Evolutionary conservation across 1,140 invertebrate genomes (phyloP).

Genomic region (Branchinecta lindahli): DNA sequence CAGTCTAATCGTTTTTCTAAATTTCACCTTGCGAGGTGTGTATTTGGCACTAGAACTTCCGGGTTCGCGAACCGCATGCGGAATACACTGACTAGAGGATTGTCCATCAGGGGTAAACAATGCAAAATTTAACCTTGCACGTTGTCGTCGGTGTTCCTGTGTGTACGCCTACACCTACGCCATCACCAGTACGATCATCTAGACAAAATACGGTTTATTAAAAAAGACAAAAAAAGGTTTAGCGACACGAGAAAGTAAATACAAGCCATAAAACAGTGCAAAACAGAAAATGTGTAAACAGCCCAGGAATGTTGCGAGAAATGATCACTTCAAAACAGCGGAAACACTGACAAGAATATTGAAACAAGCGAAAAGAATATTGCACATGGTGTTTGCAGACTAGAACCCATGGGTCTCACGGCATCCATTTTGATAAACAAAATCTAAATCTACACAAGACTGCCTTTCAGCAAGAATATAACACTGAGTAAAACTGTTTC

Average conservation of each 20-base stretch:
- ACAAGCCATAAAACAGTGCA: slow-evolving; percentile 5
- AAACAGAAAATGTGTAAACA: slow-evolving; percentile 6
- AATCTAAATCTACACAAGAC: no score
- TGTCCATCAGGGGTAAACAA: slow-evolving; percentile 8
- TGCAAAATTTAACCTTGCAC: slow-evolving; percentile 6
- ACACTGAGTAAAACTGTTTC: no score
- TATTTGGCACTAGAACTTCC: slow-evolving; percentile 8
- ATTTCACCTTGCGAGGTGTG: slow-evolving; percentile 4
- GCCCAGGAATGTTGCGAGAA: no score
- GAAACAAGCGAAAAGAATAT: no score
- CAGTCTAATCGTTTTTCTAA: slow-evolving; percentile 9
- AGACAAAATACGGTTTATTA: slow-evolving; percentile 6
- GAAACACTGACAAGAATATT: no score
- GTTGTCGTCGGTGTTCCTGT: slow-evolving; percentile 4
- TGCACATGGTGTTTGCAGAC: no score
- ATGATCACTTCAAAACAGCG: no score
- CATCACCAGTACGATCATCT: slow-evolving; percentile 8
- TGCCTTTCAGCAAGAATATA: no score
- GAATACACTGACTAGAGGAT: slow-evolving; percentile 1
- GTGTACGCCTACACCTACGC: slow-evolving; percentile 4
- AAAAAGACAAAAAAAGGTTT: slow-evolving; percentile 6
- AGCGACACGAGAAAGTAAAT: slow-evolving; percentile 1
- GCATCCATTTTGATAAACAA: no score
- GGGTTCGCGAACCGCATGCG: slow-evolving; percentile 7
- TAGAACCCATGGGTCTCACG: no score